phyloP scores from a whole-genome alignment of 2,888 invertebrate genomes.

The Melipona beecheii region DNA sequence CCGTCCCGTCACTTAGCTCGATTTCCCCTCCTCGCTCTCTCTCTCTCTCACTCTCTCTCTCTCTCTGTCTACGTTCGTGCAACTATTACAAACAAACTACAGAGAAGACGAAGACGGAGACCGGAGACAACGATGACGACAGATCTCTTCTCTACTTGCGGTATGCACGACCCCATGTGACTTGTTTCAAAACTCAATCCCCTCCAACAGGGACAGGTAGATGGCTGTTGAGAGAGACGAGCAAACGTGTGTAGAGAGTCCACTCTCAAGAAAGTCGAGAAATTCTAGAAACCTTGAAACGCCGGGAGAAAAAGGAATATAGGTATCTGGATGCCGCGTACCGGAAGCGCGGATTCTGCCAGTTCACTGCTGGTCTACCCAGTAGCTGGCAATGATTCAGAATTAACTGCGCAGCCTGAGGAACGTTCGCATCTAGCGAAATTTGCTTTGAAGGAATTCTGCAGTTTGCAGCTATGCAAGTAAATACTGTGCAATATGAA shows the following conservation, averaged over 20 bases:
- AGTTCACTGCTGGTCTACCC: neutral
- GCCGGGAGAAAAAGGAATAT: neutral
- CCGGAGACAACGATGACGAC: conserved; percentile 1
- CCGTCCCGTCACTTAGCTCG: conserved; percentile 75
- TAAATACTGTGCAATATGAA: too few species aligned
- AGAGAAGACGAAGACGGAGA: conserved; percentile 25
- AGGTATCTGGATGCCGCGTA: neutral
- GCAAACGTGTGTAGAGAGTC: conserved; percentile 5
- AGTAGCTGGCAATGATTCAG: too few species aligned
- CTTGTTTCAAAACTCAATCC: conserved; percentile 71
- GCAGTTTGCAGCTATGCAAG: too few species aligned
- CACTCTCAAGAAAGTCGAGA: conserved; percentile 58
- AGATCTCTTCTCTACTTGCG: conserved; percentile 33
- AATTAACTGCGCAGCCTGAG: too few species aligned
- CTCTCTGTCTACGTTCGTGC: conserved; percentile 18
- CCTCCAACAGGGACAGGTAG: conserved; percentile 49
- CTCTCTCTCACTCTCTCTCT: neutral
- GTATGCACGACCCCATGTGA: conserved; percentile 29
- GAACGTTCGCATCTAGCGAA: too few species aligned
- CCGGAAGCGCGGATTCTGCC: conserved; percentile 19
- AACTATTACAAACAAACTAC: conserved; percentile 5
- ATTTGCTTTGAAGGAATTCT: too few species aligned
- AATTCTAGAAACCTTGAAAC: conserved; percentile 64
- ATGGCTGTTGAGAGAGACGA: conserved; percentile 2
- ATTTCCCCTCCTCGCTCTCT: conserved; percentile 24